These are phyloP conservation scores for Hippasteria phrygiana DNA, from an alignment of 53 echinoderm and acorn worm species.

Conservation along the genomic window DNA sequence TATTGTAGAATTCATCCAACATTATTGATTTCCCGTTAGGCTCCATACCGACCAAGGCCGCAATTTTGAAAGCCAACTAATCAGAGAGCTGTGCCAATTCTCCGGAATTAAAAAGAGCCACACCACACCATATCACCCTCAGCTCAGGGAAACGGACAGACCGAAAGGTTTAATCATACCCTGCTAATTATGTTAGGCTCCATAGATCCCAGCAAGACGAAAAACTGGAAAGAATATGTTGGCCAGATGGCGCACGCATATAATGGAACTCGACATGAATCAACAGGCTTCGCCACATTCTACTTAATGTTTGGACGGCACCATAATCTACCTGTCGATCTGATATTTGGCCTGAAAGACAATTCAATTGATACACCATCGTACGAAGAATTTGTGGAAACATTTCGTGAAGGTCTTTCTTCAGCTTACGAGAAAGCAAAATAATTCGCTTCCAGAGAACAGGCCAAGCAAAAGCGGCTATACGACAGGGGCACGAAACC, in stretches of 20 bases:
- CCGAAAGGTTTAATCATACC: conserved; percentile 70
- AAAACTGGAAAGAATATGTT: conserved; percentile 70
- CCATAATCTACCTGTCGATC: no score
- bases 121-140: conserved; percentile 42
- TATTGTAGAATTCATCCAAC: conserved; percentile 70
- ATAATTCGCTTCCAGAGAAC: not conserved
- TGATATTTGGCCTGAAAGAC: not conserved
- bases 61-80: conserved; percentile 67
- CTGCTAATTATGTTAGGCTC: conserved; percentile 64
- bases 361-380: not conserved
- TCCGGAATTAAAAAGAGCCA: conserved; percentile 15
- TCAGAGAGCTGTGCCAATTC: conserved; percentile 19
- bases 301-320: no score
- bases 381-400: not conserved
- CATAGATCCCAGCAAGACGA: conserved; percentile 38
- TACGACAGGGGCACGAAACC: conserved; percentile 4
- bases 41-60: conserved; percentile 76
- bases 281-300: conserved; percentile 71
- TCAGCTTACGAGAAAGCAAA: not conserved
- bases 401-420: not conserved
- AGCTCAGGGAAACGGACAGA: conserved; percentile 24
- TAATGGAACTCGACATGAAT: conserved; percentile 61
- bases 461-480: conserved; percentile 3
- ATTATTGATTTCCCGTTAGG: conserved; percentile 73
- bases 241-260: conserved; percentile 71